These are phyloP conservation scores for Germaria angustata DNA, from an alignment of 2,888 invertebrate species.

Conservation along the genomic window DNA sequence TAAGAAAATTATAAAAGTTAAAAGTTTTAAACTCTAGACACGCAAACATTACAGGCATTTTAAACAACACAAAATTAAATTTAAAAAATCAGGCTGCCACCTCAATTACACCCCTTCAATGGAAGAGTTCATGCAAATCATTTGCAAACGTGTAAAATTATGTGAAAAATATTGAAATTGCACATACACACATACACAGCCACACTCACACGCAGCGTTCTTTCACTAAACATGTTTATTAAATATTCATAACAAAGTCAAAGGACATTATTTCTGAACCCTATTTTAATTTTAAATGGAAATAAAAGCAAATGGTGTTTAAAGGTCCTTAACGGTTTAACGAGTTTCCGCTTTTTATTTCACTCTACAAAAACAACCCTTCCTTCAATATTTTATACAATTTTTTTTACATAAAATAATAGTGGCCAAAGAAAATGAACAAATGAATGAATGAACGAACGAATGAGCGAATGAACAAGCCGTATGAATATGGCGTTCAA, in stretches of 20 bases:
- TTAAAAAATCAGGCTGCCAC: not conserved
- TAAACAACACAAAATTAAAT: not conserved
- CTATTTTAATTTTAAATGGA: not conserved
- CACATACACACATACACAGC: too few relatives aligned
- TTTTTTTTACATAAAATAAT: constrained; percentile 17
- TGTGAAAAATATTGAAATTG: constrained; percentile 53
- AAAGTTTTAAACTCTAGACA: constrained; percentile 42
- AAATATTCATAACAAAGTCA: constrained; percentile 4
- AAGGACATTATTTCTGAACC: constrained; percentile 10
- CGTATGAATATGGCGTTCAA: constrained; percentile 44
- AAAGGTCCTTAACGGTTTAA: constrained; percentile 47
- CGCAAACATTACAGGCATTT: constrained; percentile 26
- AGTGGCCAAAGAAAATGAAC: constrained; percentile 3
- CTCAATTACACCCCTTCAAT: not conserved
- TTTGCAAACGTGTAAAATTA: constrained; percentile 53
- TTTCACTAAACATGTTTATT: constrained; percentile 17
- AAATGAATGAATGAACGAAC: not conserved
- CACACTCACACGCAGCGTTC: not conserved
- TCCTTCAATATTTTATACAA: constrained; percentile 35
- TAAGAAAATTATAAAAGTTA: constrained; percentile 10
- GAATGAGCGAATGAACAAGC: not conserved
- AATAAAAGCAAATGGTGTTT: constrained; percentile 39
- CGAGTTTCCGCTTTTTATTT: constrained; percentile 49
- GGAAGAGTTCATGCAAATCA: constrained; percentile 1
- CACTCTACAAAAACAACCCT: not conserved